These are phyloP conservation scores for Saturnia pavonia DNA, from an alignment of 2,888 invertebrate species.

Conservation along the genomic window DNA sequence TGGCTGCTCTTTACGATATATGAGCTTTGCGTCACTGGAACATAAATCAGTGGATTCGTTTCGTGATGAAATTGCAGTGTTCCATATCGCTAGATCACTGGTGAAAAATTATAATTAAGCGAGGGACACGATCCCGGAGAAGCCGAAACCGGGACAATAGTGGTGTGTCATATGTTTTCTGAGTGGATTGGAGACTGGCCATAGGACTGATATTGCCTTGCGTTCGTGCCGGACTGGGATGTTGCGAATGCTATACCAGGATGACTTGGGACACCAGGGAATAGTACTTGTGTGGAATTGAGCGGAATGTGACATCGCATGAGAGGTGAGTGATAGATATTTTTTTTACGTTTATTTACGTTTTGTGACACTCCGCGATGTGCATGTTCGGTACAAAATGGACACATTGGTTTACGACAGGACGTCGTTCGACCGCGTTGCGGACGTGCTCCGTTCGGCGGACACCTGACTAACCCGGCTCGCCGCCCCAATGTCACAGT, in stretches of 20 bases:
- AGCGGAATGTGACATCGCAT: conserved; percentile 82
- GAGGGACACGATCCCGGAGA: conserved; percentile 58
- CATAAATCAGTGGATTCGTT: conserved; percentile 76
- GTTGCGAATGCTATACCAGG: conserved; percentile 76
- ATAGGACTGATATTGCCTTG: conserved; percentile 80
- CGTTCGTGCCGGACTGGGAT: conserved; percentile 76
- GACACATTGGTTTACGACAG: conserved; percentile 65
- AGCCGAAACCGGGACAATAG: conserved; percentile 63
- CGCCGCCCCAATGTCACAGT: conserved; percentile 35
- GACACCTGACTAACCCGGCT: conserved; percentile 45
- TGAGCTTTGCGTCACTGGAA: conserved; percentile 84
- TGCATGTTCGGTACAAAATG: conserved; percentile 67
- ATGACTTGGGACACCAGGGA: conserved; percentile 74
- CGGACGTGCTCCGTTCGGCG: conserved; percentile 49
- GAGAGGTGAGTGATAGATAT: conserved; percentile 71
- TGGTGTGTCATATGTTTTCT: conserved; percentile 81
- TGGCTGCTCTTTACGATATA: conserved; percentile 82
- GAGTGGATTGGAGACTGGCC: conserved; percentile 76
- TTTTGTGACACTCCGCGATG: conserved; percentile 58
- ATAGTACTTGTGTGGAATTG: conserved; percentile 76
- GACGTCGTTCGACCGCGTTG: conserved; percentile 56
- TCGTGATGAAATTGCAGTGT: conserved; percentile 65
- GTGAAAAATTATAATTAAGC: conserved; percentile 66
- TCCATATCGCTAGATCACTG: conserved; percentile 65
- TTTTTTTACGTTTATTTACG: conserved; percentile 76